These are phyloP conservation scores for Patella depressa DNA, from an alignment of 2,888 invertebrate genomes.

Conservation along the genomic window DNA sequence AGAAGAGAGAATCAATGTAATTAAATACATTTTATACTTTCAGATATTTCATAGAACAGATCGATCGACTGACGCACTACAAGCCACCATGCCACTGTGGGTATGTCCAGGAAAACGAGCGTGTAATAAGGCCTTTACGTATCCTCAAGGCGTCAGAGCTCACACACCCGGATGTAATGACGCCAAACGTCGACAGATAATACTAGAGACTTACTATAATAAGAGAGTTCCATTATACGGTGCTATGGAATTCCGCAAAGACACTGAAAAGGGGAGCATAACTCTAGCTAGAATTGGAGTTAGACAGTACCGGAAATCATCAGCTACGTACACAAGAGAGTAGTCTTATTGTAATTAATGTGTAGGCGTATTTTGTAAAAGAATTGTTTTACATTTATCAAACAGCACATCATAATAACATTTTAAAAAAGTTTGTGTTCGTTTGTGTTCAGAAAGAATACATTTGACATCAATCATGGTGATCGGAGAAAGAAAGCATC, in stretches of 20 bases:
- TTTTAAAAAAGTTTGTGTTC: too few species aligned
- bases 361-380: too few species aligned
- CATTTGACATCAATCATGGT: too few species aligned
- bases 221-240: not conserved
- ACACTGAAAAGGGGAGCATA: not conserved
- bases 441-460: too few species aligned
- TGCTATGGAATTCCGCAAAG: not conserved
- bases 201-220: not conserved
- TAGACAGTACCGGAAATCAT: constrained; percentile 2
- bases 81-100: not conserved
- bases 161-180: not conserved
- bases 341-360: not conserved
- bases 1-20: too few species aligned
- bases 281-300: not conserved
- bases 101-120: not conserved
- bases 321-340: not conserved
- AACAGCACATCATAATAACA: too few species aligned
- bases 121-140: not conserved
- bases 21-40: too few species aligned
- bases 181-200: not conserved
- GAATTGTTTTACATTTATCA: too few species aligned
- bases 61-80: too few species aligned
- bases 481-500: too few species aligned
- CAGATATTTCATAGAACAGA: too few species aligned
- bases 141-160: not conserved